Conservation (phyloP, 2,888 invertebrate genomes). For the Heliconius charithonia region DNA sequence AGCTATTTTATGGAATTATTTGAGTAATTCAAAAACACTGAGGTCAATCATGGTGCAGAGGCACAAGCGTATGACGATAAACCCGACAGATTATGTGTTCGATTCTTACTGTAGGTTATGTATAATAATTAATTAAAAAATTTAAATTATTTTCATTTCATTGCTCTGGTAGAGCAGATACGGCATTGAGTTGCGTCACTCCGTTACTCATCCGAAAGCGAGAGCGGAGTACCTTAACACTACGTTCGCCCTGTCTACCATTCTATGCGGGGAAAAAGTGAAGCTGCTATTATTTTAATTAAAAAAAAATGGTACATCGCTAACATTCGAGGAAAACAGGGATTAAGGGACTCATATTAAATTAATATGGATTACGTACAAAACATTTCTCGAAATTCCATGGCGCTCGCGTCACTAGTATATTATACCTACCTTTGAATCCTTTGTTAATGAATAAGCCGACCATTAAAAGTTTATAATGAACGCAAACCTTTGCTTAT, state of each 20-base stretch:
- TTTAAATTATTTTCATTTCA: neutral
- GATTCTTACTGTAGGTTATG: neutral
- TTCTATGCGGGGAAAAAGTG: neutral
- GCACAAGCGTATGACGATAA: neutral
- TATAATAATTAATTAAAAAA: too few species aligned
- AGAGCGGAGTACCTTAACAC: neutral
- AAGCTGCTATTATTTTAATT: neutral
- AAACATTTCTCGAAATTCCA: neutral
- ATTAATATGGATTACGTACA: neutral
- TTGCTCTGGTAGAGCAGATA: neutral
- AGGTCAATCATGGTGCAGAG: neutral
- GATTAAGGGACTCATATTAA: constrained; percentile 10
- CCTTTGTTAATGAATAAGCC: constrained; percentile 40
- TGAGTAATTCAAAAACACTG: neutral
- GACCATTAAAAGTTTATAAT: constrained; percentile 52
- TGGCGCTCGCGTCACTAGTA: neutral
- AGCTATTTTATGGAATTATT: too few species aligned
- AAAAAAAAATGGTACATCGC: neutral
- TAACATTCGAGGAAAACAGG: too few species aligned
- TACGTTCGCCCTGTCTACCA: too few species aligned
- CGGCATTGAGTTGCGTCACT: neutral
- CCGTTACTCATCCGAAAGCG: neutral
- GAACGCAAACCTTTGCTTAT: constrained; percentile 41
- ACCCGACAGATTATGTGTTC: neutral
- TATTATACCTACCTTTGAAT: constrained; percentile 17